A percentile compares a stretch with the other conserved stretches of the same genome.
Evolutionary conservation across 2,113 vertebrate species (phyloP).

Genomic region (Smithornis capensis): DNA sequence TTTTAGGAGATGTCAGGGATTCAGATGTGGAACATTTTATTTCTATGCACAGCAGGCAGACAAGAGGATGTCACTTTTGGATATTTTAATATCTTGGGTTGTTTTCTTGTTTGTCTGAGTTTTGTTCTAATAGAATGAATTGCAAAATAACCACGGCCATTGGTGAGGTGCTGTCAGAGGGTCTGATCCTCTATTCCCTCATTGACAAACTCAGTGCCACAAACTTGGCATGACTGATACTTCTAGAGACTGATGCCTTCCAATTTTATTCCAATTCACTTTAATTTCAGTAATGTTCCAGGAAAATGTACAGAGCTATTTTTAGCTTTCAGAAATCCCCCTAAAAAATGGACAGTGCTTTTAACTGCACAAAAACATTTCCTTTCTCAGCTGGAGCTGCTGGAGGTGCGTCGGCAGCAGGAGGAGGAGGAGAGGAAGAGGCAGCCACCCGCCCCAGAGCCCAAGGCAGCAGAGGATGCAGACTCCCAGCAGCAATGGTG

Average conservation of each 20-base stretch:
- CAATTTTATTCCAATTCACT: background rate
- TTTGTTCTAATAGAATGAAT: background rate
- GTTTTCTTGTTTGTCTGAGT: background rate
- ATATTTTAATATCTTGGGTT: background rate
- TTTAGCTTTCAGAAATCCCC: background rate
- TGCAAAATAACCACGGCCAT: background rate
- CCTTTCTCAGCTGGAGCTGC: conserved; percentile 83
- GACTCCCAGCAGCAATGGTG: conserved; percentile 86
- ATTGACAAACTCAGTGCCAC: background rate
- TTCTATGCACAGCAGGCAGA: background rate
- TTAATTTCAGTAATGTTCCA: background rate
- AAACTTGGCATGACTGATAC: background rate
- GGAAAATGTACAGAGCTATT: background rate
- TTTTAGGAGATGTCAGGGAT: background rate
- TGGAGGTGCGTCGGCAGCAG: conserved; percentile 93
- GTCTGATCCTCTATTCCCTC: background rate
- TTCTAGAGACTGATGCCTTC: background rate
- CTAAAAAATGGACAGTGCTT: background rate
- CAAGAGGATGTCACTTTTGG: background rate
- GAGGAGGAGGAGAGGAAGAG: conserved; percentile 92
- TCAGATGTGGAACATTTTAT: background rate
- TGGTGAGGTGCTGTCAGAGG: background rate
- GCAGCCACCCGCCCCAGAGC: conserved; percentile 82
- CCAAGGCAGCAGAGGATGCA: conserved; percentile 74
- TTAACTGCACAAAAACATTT: background rate